These are phyloP conservation scores for Eupithecia dodoneata DNA, from an alignment of 2,888 invertebrate genomes.

Conservation along the genomic window DNA sequence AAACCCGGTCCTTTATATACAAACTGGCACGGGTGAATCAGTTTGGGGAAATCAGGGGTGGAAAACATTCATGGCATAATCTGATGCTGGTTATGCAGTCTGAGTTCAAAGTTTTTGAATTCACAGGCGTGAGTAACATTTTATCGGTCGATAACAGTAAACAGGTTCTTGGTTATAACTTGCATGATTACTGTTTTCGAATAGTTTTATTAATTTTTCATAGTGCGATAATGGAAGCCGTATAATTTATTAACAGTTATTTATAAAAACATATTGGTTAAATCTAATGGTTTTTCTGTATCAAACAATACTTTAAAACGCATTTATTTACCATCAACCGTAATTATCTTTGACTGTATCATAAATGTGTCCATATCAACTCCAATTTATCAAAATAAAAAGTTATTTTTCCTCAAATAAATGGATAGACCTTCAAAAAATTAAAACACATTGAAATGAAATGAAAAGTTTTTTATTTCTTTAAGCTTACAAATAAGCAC, in stretches of 20 bases:
- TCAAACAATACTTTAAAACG: conserved; percentile 14
- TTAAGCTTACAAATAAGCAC: too few species aligned
- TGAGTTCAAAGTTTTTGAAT: not conserved
- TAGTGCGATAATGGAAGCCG: not conserved
- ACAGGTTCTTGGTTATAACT: not conserved
- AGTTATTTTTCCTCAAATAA: conserved; percentile 4
- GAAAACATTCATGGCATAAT: conserved; percentile 16
- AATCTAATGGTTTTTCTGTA: not conserved
- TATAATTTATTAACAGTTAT: not conserved
- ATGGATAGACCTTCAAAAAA: not conserved
- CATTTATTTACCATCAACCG: conserved; percentile 15
- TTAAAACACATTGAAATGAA: not conserved
- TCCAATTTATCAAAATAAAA: conserved; percentile 4
- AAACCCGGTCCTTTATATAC: conserved; percentile 71
- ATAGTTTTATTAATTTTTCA: not conserved
- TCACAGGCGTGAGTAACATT: conserved; percentile 1
- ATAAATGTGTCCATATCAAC: conserved; percentile 1
- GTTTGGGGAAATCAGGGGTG: conserved; percentile 40
- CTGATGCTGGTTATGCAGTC: not conserved
- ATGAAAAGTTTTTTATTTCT: too few species aligned
- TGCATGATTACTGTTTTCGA: not conserved
- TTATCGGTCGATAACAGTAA: not conserved
- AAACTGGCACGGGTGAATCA: conserved; percentile 54
- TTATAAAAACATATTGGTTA: not conserved
- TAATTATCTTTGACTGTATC: conserved; percentile 9